phyloP scores from a whole-genome alignment of 1,140 invertebrate species.

The Drosophila tani region DNA sequence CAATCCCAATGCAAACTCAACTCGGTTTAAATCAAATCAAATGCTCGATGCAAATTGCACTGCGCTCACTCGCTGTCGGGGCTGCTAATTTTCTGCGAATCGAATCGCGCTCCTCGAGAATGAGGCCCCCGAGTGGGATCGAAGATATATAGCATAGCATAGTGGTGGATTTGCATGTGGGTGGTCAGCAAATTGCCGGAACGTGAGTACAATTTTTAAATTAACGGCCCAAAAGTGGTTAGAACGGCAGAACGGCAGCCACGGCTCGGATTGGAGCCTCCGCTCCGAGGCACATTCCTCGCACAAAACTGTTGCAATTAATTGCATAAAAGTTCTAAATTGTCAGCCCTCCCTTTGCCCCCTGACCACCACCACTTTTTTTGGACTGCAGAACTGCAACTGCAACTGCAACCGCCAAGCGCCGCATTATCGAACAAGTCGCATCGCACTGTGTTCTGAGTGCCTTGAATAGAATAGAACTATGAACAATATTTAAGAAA shows the following conservation, averaged over 20 bases:
- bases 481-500: no score
- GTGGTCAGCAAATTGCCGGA: constrained; percentile 81
- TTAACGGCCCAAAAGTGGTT: constrained; percentile 76
- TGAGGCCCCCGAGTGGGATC: constrained; percentile 31
- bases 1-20: constrained; percentile 6
- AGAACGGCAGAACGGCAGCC: constrained; percentile 62
- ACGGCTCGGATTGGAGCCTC: constrained; percentile 17
- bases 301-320: constrained; percentile 80
- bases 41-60: constrained; percentile 55
- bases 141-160: constrained; percentile 27
- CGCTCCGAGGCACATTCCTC: constrained; percentile 60
- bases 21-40: constrained; percentile 58
- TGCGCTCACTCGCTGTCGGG: constrained; percentile 50
- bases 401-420: constrained; percentile 39
- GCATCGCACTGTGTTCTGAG: constrained; percentile 36
- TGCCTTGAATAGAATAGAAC: no score
- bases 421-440: constrained; percentile 25
- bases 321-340: constrained; percentile 81
- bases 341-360: constrained; percentile 45
- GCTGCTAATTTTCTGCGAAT: constrained; percentile 72
- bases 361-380: constrained; percentile 3
- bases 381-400: constrained; percentile 31
- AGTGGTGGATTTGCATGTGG: constrained; percentile 74
- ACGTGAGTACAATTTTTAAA: constrained; percentile 84
- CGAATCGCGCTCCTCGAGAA: constrained; percentile 50